Evolutionary conservation across 2,113 vertebrate genomes (phyloP), one percentile per base, ranked within the genome.

Genomic region (Stegostoma tigrinum): DNA sequence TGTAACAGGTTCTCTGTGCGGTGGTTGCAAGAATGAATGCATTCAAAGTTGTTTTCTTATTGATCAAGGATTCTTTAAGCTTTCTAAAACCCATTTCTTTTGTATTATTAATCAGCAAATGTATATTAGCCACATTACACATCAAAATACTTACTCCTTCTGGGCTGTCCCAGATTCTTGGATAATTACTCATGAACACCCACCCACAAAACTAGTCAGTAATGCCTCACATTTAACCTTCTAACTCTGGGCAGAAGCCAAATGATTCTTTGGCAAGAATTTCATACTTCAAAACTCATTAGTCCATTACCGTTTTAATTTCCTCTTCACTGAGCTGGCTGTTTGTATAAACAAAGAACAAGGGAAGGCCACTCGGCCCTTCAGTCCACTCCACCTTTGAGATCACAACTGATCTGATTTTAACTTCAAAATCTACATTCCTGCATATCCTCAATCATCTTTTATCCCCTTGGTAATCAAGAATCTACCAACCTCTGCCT

Each of bases 61-160:
- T 42, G 61, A n/a, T 66, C 38, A 66, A 66, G 38, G 6, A 34
- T 93, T 67, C 55, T 38, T n/a, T 61, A 93, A 66, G 61, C n/a
- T 93, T 93, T 93, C 89, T 38, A 93, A 93, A 93, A 93, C 66
- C 61, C 30, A 93, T 93, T 93, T 67, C 61, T 38, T 8, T 64
- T 61, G 34, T 66, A 66, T 42, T 83, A 45, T 83, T 83, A 83
- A 83, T 83, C 21, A 38, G 17, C 80, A 83, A 83, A 83, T 83
- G 1, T 38, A 42, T 15, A 83, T 93, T 93, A 34, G 21, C 38
- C 61, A 61, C 52, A 34, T 30, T 23, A n/a, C n/a, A 23, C 34
- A 66, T 66, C 89, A 67, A 93, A 21, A 93, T 38, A 23, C n/a
- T 93, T 93, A 66, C 17, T 38, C 89, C 66, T n/a, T 67, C 34